These are phyloP conservation scores for Alaudala cheleensis DNA, from an alignment of 2,113 vertebrate genomes.

Conservation along the genomic window DNA sequence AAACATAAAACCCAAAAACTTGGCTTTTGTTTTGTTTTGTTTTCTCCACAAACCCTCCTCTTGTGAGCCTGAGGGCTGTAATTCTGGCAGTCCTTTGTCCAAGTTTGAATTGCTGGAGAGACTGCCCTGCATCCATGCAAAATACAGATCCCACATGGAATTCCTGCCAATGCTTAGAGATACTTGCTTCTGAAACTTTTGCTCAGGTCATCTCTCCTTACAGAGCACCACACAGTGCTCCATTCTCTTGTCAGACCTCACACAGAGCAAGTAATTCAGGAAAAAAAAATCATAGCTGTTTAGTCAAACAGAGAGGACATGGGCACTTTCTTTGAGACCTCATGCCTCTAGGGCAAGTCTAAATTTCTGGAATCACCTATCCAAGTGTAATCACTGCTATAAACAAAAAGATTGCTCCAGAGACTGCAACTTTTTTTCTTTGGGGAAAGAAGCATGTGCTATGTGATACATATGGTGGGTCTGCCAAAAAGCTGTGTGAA, in stretches of 20 bases:
- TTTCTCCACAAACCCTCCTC: not conserved
- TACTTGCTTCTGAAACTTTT: not conserved
- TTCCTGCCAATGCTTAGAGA: not conserved
- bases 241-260: constrained; percentile 13
- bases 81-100: not conserved
- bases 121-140: not conserved
- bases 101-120: not conserved
- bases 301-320: not conserved
- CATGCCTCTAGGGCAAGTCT: not conserved
- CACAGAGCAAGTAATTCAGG: not conserved
- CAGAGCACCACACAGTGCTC: not conserved
- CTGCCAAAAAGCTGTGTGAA: not conserved
- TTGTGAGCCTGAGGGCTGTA: not conserved
- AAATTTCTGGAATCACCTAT: not conserved
- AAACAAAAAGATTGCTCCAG: not conserved
- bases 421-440: not conserved
- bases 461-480: not conserved
- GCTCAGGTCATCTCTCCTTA: not conserved
- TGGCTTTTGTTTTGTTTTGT: not conserved
- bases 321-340: not conserved
- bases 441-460: not conserved
- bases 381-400: not conserved
- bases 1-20: not conserved
- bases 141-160: not conserved
- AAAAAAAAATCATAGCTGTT: not conserved